A percentile compares a stretch with the other conserved stretches of the same genome.
Conservation (phyloP, 2,888 invertebrate genomes). For the Ophioninae sp. region DNA sequence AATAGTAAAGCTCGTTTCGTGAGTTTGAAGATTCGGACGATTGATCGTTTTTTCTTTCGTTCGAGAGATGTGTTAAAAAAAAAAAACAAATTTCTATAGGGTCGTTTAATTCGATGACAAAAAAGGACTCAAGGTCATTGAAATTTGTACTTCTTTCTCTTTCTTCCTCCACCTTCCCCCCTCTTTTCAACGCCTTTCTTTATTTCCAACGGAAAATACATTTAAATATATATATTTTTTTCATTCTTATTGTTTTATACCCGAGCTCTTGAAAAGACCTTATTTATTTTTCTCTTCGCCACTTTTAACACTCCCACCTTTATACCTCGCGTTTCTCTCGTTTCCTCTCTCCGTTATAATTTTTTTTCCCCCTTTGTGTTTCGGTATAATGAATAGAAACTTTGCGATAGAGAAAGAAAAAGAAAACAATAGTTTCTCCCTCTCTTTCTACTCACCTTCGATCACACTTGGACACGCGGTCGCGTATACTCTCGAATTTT, state of each 20-base stretch:
- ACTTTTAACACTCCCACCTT: not conserved
- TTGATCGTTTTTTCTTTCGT: not conserved
- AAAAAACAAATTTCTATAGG: too few species aligned
- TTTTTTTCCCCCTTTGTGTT: slow-evolving; percentile 18
- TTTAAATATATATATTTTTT: too few species aligned
- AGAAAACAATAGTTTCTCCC: slow-evolving; percentile 50
- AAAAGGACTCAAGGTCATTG: too few species aligned
- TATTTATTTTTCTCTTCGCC: not conserved
- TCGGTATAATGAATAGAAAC: slow-evolving; percentile 25
- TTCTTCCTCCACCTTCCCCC: too few species aligned
- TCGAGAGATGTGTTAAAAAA: slow-evolving; percentile 1
- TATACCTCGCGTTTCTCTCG: slow-evolving; percentile 37
- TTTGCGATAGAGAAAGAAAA: slow-evolving; percentile 53
- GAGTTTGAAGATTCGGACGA: not conserved
- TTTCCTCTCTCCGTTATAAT: not conserved
- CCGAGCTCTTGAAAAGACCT: too few species aligned
- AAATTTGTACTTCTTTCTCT: too few species aligned
- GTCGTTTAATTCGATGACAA: too few species aligned
- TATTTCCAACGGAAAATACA: too few species aligned
- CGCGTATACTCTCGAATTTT: slow-evolving; percentile 53
- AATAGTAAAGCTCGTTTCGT: not conserved
- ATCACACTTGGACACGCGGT: not conserved
- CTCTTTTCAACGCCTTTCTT: too few species aligned
- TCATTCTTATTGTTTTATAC: too few species aligned
- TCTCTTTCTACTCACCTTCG: not conserved